Conservation (phyloP, 2,797 vertebrate species). For the Sus cebifrons region DNA sequence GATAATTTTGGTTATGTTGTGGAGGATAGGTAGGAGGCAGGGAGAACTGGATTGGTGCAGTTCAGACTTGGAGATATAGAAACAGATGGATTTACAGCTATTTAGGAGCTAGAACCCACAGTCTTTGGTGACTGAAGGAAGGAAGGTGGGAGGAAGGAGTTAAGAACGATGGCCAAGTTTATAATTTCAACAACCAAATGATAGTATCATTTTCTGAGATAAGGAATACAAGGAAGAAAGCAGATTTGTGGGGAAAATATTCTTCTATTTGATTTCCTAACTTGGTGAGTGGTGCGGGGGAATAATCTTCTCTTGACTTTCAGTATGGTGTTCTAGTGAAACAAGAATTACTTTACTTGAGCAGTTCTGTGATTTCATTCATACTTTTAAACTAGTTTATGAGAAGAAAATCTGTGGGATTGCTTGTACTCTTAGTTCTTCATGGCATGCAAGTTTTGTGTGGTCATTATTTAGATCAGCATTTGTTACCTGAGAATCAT, state of each 20-base stretch:
- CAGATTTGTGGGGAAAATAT: conserved; percentile 3
- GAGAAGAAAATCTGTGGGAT: neutral
- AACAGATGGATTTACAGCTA: conserved; percentile 16
- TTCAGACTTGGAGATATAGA: neutral
- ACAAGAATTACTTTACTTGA: conserved; percentile 37
- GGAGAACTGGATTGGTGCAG: neutral
- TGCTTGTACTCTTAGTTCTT: conserved; percentile 18
- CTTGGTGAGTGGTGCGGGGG: neutral
- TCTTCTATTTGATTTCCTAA: neutral
- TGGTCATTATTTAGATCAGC: neutral
- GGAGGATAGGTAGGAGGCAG: neutral
- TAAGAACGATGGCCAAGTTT: neutral
- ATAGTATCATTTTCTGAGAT: conserved; percentile 2
- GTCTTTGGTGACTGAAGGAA: conserved; percentile 25
- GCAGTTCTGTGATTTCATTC: conserved; percentile 38
- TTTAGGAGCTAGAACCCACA: neutral
- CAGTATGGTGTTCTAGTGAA: conserved; percentile 17
- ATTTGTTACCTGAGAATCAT: neutral
- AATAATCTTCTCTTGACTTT: neutral
- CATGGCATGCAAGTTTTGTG: neutral
- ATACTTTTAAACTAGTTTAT: neutral
- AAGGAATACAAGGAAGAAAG: neutral
- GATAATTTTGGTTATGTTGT: conserved; percentile 19
- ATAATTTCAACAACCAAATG: neutral
- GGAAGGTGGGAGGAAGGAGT: conserved; percentile 1